These are phyloP conservation scores for Sinocyclocheilus grahami DNA, from an alignment of 2,113 vertebrate genomes.

Conservation along the genomic window DNA sequence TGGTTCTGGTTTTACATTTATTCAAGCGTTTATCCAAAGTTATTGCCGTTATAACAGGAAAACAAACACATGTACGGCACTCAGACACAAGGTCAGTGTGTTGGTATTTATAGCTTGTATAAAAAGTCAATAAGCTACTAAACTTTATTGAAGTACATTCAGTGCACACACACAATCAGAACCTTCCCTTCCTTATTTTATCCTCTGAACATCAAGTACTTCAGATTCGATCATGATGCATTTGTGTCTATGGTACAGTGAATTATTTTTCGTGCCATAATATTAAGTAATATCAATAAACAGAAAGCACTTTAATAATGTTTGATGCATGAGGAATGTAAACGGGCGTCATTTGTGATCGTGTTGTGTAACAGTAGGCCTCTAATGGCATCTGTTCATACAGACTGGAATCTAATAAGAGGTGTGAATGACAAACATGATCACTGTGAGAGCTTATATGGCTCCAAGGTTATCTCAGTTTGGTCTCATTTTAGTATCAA, in stretches of 20 bases:
- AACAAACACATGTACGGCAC: neutral
- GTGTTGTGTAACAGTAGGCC: too few relatives aligned
- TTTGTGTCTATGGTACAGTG: neutral
- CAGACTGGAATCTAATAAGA: too few relatives aligned
- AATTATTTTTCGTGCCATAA: neutral
- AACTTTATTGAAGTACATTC: neutral
- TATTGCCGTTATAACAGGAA: neutral
- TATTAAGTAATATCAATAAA: too few relatives aligned
- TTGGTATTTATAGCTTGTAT: neutral
- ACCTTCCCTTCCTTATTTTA: neutral
- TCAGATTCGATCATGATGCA: neutral
- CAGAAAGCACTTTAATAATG: too few relatives aligned
- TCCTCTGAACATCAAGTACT: neutral
- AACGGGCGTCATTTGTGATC: too few relatives aligned
- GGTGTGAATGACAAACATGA: too few relatives aligned
- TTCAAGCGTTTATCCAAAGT: neutral
- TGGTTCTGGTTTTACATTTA: neutral
- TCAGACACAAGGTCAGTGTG: neutral
- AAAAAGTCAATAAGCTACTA: neutral
- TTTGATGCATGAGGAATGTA: too few relatives aligned
- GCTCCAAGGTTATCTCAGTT: too few relatives aligned
- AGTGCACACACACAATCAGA: neutral
- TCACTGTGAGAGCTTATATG: too few relatives aligned
- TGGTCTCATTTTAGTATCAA: too few relatives aligned
- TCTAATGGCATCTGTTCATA: too few relatives aligned